Percentiles rank a stretch among this genome's conserved stretches.
These are phyloP conservation scores for Cricetomys ansorgei DNA, from an alignment of 2,113 vertebrate genomes.

Conservation along the genomic window DNA sequence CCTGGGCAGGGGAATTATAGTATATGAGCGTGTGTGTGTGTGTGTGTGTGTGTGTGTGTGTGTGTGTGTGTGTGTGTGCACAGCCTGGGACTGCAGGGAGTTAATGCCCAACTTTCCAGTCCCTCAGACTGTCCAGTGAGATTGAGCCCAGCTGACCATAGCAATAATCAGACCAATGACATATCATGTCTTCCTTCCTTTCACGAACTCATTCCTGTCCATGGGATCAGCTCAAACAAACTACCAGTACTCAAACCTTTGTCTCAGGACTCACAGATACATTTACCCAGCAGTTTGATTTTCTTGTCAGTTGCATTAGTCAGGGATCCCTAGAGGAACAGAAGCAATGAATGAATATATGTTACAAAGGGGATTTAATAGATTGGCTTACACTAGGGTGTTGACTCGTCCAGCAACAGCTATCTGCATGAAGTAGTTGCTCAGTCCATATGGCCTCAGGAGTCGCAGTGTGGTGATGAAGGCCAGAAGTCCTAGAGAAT, in stretches of 20 bases:
- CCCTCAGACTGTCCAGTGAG: background rate
- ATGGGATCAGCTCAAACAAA: background rate
- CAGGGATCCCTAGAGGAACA: background rate
- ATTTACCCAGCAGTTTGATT: background rate
- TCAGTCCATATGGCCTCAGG: background rate
- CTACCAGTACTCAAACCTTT: background rate
- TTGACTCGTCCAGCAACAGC: background rate
- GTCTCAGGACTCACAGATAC: background rate
- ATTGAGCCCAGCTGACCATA: background rate
- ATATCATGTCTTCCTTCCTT: background rate
- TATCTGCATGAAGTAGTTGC: too few species aligned
- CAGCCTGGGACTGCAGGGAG: background rate
- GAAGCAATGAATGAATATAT: background rate
- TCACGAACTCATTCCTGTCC: background rate
- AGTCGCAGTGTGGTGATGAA: background rate
- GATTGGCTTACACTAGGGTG: background rate
- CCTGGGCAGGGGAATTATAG: background rate
- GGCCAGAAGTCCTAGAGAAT: background rate
- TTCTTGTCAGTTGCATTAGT: background rate
- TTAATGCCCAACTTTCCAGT: background rate
- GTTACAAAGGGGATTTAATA: too few species aligned
- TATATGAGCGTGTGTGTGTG: fast-evolving
- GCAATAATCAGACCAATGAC: background rate
- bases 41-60: too few species aligned
- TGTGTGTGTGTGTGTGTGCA: too few species aligned